These are phyloP conservation scores for Lacanobia oleracea DNA, from an alignment of 2,888 invertebrate species.

Conservation along the genomic window DNA sequence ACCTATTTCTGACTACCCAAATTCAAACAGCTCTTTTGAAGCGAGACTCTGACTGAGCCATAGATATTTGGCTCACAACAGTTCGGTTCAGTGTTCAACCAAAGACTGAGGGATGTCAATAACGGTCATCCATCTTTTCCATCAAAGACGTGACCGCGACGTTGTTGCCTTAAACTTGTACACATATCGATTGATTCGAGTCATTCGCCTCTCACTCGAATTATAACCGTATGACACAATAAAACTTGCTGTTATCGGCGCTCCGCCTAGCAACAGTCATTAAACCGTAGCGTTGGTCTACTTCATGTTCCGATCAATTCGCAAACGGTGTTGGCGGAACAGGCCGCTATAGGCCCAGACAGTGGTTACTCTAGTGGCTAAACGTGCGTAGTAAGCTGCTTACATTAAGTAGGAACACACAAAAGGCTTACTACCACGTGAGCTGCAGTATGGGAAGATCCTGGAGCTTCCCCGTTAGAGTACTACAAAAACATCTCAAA, in stretches of 20 bases:
- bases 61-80: background rate
- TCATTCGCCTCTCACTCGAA: background rate
- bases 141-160: background rate
- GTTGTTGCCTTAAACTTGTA: background rate
- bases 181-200: conserved; percentile 9
- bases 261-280: conserved; percentile 17
- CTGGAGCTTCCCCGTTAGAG: too few relatives aligned
- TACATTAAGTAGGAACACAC: background rate
- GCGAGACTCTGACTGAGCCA: background rate
- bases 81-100: background rate
- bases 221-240: conserved; percentile 16
- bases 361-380: conserved; percentile 5
- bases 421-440: conserved; percentile 23
- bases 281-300: conserved; percentile 3
- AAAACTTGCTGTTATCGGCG: background rate
- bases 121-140: background rate
- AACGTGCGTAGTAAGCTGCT: conserved; percentile 23
- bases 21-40: background rate
- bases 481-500: background rate
- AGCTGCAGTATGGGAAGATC: background rate
- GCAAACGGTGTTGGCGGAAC: conserved; percentile 30
- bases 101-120: background rate
- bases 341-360: conserved; percentile 18
- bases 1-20: background rate
- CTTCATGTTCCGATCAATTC: conserved; percentile 31